Base-by-base conservation (phyloP, 2,113 vertebrate species). In the Microcebus lehilahytsara region DNA sequence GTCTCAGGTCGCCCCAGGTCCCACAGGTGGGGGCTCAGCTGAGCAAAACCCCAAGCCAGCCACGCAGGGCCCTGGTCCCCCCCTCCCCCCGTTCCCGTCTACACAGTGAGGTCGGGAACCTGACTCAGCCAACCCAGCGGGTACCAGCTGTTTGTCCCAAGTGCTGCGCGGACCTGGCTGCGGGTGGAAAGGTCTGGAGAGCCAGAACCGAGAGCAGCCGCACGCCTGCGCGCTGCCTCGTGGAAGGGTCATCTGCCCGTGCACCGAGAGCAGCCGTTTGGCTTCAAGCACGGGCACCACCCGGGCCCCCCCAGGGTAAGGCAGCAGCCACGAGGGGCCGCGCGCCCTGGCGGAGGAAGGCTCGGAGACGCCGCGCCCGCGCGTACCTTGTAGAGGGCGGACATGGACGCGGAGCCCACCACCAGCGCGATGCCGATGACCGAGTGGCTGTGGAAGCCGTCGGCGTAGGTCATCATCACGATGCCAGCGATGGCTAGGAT, bases 401-500 rank as follows among this genome's bases (percentile, higher is more conserved):
- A 99, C 98, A 99, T 99, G 60, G 99, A 99, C 5, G 99, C 99
- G 23, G 99, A 99, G 95, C 99, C 99, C 98, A 99, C 99, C 60
- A 99, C 99, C 95, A 99, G 97, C 16, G 99, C 99, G 89, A 99
- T 99, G 89, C 99, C 99, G 37, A 99, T 99, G 96, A 99, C 99
- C 0, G 99, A 99, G 98, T 99, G 99, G 97, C 99, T 99, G 99
- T 99, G 99, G 98, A 99, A 99, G 85, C 99, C 99, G 62, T 99
- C 99, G 0, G 99, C 99, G 0, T 99, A 99, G 32, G 99, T 99
- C 99, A 99, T 99, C 99, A 99, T 99, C 97, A 99, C 99, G 17
- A 99, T 99, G 95, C 99, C 99, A 49, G 99, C 99, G 75, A 99
- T 99, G 96, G 99, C 99, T 95, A 99, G 99, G 98, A 99, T 99